These are phyloP conservation scores for Drosophila monieri DNA, from an alignment of 2,888 invertebrate genomes.

Conservation along the genomic window DNA sequence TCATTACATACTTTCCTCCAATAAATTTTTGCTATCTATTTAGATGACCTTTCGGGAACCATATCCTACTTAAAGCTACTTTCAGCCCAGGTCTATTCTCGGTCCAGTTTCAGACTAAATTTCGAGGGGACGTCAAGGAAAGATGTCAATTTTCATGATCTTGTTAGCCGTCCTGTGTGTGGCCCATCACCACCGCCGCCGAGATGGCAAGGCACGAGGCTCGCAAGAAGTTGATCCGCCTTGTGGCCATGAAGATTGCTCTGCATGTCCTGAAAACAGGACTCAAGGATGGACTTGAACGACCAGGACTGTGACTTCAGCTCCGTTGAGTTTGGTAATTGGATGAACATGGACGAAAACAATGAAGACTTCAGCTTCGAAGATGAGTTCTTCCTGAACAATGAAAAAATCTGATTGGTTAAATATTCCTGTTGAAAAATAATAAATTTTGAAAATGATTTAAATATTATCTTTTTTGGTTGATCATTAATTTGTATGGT, in stretches of 20 bases:
- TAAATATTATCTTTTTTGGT: not conserved
- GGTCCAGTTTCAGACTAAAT: no score
- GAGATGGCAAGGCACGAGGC: no score
- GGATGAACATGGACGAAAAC: not conserved
- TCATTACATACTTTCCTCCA: no score
- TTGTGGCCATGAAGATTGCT: not conserved
- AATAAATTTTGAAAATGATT: not conserved
- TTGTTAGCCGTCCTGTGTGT: no score
- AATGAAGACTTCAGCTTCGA: not conserved
- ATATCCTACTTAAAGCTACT: no score
- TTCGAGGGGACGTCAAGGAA: no score
- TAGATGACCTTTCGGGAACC: no score
- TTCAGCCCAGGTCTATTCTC: no score
- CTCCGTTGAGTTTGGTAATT: not conserved
- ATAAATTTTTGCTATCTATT: no score
- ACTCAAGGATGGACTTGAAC: not conserved
- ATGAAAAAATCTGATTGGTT: not conserved
- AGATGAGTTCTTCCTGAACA: not conserved
- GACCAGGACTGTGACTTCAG: not conserved
- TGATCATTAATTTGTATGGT: not conserved
- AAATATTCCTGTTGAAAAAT: not conserved
- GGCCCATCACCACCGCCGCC: no score
- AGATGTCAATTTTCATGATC: no score
- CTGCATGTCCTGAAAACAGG: not conserved
- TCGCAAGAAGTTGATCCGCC: no score